Evolutionary conservation across 92 coral and sea anemone species (phyloP).

Genomic region (Pocillopora grandis): DNA sequence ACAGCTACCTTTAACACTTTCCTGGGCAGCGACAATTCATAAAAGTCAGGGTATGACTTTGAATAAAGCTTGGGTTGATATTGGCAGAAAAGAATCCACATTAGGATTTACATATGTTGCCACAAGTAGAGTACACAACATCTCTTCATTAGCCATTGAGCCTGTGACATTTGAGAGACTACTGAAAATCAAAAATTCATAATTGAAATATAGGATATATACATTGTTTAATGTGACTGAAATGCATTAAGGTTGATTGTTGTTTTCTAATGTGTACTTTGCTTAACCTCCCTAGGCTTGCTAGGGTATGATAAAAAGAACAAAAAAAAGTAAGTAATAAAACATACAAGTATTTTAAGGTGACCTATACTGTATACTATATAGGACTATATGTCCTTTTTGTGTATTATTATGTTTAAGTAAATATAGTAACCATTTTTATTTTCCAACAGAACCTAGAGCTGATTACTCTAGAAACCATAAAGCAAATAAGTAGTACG

Average conservation of each 20-base stretch:
- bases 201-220: background rate
- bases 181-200: too few relatives aligned
- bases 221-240: slow-evolving; percentile 39
- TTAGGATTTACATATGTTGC: too few relatives aligned
- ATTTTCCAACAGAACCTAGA: slow-evolving; percentile 45
- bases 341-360: slow-evolving; percentile 7
- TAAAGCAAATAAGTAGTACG: slow-evolving; percentile 41
- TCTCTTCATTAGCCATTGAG: too few relatives aligned
- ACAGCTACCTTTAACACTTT: too few relatives aligned
- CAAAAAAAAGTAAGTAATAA: slow-evolving; percentile 47
- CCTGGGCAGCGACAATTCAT: too few relatives aligned
- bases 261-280: slow-evolving; percentile 24
- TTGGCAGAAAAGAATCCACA: too few relatives aligned
- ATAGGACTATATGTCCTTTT: slow-evolving; percentile 40
- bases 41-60: too few relatives aligned
- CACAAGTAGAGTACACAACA: too few relatives aligned
- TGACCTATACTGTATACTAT: too few relatives aligned
- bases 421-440: slow-evolving; percentile 40
- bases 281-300: slow-evolving; percentile 46
- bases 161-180: too few relatives aligned
- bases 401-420: slow-evolving; percentile 44
- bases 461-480: slow-evolving; percentile 46
- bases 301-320: slow-evolving; percentile 39
- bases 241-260: slow-evolving; percentile 17
- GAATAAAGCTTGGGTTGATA: too few relatives aligned